phyloP scores from a whole-genome alignment of 2,113 vertebrate genomes.

The Cricetomys ansorgei region DNA sequence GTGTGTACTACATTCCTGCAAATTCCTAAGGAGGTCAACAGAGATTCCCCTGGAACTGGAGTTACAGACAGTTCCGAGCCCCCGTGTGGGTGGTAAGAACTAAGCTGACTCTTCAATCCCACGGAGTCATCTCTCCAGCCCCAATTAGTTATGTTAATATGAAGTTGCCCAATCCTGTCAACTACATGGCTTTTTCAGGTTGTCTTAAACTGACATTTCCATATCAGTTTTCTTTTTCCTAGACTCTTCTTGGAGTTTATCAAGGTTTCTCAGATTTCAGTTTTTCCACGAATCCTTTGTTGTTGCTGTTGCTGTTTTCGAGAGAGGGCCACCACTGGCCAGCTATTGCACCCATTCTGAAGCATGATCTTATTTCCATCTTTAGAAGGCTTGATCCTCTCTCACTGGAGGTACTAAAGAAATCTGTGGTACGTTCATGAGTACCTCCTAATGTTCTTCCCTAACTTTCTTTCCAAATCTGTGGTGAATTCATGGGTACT shows the following conservation, averaged over 20 bases:
- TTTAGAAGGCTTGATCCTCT: neutral
- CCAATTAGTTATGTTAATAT: neutral
- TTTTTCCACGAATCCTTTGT: too few relatives aligned
- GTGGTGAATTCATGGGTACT: neutral
- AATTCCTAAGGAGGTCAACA: neutral
- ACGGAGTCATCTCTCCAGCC: neutral
- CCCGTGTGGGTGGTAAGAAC: neutral
- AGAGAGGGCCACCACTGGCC: too few relatives aligned
- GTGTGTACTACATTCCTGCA: neutral
- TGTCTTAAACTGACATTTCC: neutral
- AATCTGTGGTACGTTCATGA: neutral
- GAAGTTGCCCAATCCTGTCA: neutral
- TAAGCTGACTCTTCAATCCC: neutral
- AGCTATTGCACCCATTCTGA: neutral
- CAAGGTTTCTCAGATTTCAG: constrained; percentile 10
- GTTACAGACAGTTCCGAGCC: neutral
- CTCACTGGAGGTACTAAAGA: neutral
- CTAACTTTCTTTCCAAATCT: neutral
- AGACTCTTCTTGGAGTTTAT: neutral
- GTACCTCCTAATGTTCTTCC: neutral
- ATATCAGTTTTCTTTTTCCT: neutral
- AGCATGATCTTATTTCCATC: neutral
- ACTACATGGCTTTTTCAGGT: neutral
- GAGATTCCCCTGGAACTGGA: neutral
- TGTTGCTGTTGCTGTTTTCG: too few relatives aligned